A percentile compares a stretch with the other conserved stretches of the same genome.
Conservation (phyloP, 2,888 invertebrate genomes). For the Dasysyrphus tricinctus region DNA sequence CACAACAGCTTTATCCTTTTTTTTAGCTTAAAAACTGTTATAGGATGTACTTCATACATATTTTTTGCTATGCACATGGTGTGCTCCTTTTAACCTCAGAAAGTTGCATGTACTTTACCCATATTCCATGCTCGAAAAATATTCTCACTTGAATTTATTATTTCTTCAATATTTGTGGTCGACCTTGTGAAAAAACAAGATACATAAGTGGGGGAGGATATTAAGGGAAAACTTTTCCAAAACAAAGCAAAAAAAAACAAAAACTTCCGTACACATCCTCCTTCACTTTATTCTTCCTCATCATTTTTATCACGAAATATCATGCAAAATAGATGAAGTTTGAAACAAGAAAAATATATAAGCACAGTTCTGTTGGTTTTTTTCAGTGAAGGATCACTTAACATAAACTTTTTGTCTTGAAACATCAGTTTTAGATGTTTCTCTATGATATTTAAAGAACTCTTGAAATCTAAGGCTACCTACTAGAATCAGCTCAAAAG, state of each 20-base stretch:
- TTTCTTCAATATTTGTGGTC: constrained; percentile 8
- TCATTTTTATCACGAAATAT: background rate
- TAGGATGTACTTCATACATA: background rate
- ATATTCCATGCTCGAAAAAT: background rate
- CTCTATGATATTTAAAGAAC: background rate
- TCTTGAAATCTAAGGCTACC: background rate
- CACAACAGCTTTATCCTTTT: background rate
- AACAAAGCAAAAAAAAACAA: background rate
- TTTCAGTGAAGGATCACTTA: constrained; percentile 5
- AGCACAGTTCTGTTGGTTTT: background rate
- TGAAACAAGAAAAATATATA: background rate
- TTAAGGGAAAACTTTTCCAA: constrained; percentile 3
- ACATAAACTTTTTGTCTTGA: constrained; percentile 1
- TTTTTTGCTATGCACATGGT: background rate
- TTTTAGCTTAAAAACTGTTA: background rate
- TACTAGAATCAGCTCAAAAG: background rate
- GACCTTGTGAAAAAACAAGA: background rate
- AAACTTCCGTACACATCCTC: background rate
- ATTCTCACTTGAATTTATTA: constrained; percentile 12
- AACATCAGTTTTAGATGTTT: constrained; percentile 3
- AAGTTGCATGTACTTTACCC: background rate
- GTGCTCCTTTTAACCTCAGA: constrained; percentile 3
- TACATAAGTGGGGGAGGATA: background rate
- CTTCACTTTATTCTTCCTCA: no score
- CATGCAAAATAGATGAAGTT: constrained; percentile 15